Percentiles rank a stretch among this genome's conserved stretches.
These are phyloP conservation scores for Mycteria americana DNA, from an alignment of 2,797 vertebrate species.

Conservation along the genomic window DNA sequence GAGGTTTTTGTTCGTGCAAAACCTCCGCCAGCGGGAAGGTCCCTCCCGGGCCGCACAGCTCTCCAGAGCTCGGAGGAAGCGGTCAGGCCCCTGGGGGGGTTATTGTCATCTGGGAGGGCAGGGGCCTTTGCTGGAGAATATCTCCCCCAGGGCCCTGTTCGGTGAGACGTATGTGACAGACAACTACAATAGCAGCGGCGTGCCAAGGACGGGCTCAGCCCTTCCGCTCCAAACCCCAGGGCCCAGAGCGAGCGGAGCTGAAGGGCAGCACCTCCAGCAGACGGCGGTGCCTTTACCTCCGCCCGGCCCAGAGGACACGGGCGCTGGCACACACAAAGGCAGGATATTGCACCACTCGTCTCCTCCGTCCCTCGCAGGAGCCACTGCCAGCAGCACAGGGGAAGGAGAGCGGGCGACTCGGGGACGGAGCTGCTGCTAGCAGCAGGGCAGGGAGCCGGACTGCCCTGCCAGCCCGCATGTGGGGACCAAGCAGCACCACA, in stretches of 20 bases:
- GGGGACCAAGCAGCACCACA: neutral
- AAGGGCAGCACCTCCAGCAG: neutral
- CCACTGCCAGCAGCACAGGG: neutral
- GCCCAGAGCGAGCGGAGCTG: neutral
- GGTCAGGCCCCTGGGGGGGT: neutral
- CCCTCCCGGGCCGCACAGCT: neutral
- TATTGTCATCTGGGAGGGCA: neutral
- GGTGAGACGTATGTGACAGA: neutral
- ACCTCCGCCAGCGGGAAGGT: neutral
- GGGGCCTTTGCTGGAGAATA: neutral
- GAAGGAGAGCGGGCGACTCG: accelerated
- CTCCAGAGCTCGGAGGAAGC: neutral
- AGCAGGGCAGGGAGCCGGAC: neutral
- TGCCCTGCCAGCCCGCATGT: neutral
- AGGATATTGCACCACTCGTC: neutral
- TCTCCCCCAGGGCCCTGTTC: neutral
- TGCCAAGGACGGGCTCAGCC: neutral
- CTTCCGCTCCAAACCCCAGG: neutral
- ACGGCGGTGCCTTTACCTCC: neutral
- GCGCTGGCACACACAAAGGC: neutral
- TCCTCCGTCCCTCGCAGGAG: neutral
- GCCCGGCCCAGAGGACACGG: accelerated
- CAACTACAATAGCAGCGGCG: neutral
- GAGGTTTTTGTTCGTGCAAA: neutral
- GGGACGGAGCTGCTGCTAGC: neutral